Conservation (phyloP, 2,888 invertebrate genomes). For the Rapana venosa region DNA sequence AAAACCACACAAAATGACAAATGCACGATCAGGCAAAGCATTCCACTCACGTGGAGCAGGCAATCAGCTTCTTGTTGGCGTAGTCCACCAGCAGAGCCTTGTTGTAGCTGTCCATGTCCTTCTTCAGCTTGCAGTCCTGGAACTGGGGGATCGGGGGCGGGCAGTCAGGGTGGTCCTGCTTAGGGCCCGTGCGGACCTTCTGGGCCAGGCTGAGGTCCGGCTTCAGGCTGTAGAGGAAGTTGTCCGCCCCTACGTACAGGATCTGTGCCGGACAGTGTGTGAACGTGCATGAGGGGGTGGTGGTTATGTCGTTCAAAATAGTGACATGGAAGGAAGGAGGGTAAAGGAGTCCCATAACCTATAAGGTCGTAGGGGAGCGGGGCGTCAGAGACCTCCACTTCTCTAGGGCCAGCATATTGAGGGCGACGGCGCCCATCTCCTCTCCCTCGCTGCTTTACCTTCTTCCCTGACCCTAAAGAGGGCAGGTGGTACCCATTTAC, state of each 20-base stretch:
- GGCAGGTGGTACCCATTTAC: too few species aligned
- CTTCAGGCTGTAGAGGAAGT: constrained; percentile 93
- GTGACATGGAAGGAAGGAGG: background rate
- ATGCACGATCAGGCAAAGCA: background rate
- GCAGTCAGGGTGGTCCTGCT: constrained; percentile 93
- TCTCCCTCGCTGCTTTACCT: too few species aligned
- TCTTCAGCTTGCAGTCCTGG: constrained; percentile 38
- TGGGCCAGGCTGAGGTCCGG: constrained; percentile 90
- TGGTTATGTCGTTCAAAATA: background rate
- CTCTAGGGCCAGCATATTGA: background rate
- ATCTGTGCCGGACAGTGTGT: constrained; percentile 76
- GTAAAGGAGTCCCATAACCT: background rate
- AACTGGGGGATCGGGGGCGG: constrained; percentile 55
- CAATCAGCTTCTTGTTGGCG: constrained; percentile 90
- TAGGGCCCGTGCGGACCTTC: constrained; percentile 80
- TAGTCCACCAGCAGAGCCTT: constrained; percentile 93
- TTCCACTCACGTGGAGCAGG: constrained; percentile 83
- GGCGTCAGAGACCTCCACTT: background rate
- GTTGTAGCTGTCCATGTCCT: constrained; percentile 43
- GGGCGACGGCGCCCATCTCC: too few species aligned
- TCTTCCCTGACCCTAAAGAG: too few species aligned
- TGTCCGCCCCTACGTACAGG: constrained; percentile 93
- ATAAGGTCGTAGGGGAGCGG: background rate
- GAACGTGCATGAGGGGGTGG: background rate
- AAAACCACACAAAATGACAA: background rate